Conservation (phyloP, 2,888 invertebrate genomes). For the Ophion ellenae region DNA sequence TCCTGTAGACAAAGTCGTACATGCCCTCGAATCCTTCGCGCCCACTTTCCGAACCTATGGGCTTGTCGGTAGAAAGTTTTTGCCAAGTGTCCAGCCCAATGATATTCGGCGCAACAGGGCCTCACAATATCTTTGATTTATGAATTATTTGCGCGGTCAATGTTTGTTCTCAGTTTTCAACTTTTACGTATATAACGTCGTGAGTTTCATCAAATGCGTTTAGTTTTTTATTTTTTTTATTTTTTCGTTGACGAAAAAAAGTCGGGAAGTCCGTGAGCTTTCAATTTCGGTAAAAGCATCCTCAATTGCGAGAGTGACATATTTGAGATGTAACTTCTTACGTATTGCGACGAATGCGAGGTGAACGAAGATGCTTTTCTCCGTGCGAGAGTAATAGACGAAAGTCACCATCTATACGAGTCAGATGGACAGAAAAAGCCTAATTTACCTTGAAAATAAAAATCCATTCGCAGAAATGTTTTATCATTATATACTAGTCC, state of each 20-base stretch:
- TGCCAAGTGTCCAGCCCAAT: background rate
- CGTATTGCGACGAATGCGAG: background rate
- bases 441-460: no score
- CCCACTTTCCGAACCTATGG: background rate
- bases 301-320: constrained; percentile 36
- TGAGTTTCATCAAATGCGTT: no score
- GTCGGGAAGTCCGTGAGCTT: constrained; percentile 9
- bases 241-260: background rate
- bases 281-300: constrained; percentile 65
- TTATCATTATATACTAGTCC: no score
- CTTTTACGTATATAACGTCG: background rate
- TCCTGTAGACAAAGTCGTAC: background rate
- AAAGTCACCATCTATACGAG: no score
- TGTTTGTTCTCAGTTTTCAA: background rate
- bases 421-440: no score
- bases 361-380: background rate
- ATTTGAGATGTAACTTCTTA: constrained; percentile 16
- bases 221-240: background rate
- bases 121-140: background rate
- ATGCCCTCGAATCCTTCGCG: no score
- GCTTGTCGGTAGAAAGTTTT: background rate
- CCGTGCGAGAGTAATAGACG: no score
- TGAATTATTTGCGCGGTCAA: background rate
- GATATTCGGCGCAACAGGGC: background rate
- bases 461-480: no score